Percentiles rank a stretch among this genome's conserved stretches.
Conservation (phyloP, 37 sponge, comb jelly and placozoan species). For the Cliona cf. orientalis region DNA sequence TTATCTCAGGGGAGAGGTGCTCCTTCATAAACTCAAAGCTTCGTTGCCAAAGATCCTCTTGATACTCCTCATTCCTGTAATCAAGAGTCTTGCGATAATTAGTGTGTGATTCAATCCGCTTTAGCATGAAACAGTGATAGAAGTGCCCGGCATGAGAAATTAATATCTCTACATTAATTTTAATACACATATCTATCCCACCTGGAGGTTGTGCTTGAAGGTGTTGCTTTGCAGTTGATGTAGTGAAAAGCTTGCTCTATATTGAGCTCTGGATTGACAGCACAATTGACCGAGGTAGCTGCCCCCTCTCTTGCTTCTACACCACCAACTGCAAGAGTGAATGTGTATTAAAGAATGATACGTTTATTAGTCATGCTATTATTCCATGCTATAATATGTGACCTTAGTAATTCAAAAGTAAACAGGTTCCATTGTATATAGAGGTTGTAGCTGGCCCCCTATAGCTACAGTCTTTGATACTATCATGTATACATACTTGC, state of each 20-base stretch:
- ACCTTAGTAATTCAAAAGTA: no score
- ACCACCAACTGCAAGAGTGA: not conserved
- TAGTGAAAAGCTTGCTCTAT: slow-evolving; percentile 54
- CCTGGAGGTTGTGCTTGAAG: not conserved
- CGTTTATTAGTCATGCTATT: not conserved
- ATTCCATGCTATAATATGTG: not conserved
- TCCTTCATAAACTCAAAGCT: slow-evolving; percentile 45
- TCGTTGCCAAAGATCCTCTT: slow-evolving; percentile 63
- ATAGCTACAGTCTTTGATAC: not conserved
- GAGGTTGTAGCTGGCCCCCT: no score
- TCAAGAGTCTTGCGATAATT: no score
- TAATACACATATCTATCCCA: no score
- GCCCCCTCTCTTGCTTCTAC: slow-evolving; percentile 59
- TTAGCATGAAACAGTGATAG: no score
- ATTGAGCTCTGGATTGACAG: slow-evolving; percentile 73
- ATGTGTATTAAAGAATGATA: not conserved
- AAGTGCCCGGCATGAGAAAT: no score
- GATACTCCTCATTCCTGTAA: slow-evolving; percentile 48
- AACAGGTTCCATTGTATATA: no score
- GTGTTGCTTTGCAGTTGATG: slow-evolving; percentile 29
- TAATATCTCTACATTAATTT: no score
- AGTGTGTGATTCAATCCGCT: no score
- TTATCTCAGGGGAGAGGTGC: slow-evolving; percentile 45
- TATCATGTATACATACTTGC: not conserved
- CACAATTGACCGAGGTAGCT: slow-evolving; percentile 70